Percentiles rank a stretch among this genome's conserved stretches.
These are phyloP conservation scores for Pocillopora verrucosa DNA, from an alignment of 64 coral and sea anemone genomes.

Conservation along the genomic window DNA sequence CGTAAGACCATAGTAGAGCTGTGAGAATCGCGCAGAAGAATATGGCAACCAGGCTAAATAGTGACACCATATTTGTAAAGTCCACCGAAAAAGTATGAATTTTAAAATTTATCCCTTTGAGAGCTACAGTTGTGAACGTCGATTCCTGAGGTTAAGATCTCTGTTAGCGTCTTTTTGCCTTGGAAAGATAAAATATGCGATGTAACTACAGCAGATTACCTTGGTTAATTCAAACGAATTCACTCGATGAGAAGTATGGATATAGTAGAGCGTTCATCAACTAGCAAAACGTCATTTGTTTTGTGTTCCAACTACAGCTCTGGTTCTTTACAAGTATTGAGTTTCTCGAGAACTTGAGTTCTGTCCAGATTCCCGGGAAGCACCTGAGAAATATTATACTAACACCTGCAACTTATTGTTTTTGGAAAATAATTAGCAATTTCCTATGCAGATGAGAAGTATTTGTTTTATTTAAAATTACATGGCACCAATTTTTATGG, in stretches of 20 bases:
- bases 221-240: background rate
- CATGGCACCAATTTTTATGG: no score
- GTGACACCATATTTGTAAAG: background rate
- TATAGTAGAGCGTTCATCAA: background rate
- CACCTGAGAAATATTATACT: background rate
- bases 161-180: background rate
- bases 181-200: background rate
- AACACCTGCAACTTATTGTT: background rate
- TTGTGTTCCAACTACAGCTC: background rate
- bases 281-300: background rate
- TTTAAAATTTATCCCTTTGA: background rate
- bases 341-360: background rate
- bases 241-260: slow-evolving; percentile 34
- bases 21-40: slow-evolving; percentile 10
- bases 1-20: slow-evolving; percentile 25
- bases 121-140: no score
- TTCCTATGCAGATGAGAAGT: background rate
- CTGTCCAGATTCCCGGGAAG: background rate
- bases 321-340: background rate
- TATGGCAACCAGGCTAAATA: slow-evolving; percentile 9
- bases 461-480: background rate
- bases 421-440: slow-evolving; percentile 1
- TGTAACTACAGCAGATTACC: background rate
- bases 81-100: background rate
- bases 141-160: no score